Percentiles rank a stretch among this genome's conserved stretches.
phyloP scores from a whole-genome alignment of 1,140 invertebrate species.

The Apocrypta bakeri region DNA sequence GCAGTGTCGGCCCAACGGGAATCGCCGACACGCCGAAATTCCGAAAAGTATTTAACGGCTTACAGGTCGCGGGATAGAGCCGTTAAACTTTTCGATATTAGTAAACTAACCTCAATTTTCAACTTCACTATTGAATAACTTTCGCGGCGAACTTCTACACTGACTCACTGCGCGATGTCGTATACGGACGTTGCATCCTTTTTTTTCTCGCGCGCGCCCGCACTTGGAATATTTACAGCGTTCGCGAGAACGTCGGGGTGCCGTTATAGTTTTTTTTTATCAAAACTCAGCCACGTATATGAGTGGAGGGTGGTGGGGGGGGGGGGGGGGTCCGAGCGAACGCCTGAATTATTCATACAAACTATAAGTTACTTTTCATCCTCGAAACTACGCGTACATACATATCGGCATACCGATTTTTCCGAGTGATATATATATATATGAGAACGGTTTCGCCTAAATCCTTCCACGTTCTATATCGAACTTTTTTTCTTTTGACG shows the following conservation, averaged over 20 bases:
- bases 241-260: background rate
- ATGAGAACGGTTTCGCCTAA: background rate
- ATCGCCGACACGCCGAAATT: background rate
- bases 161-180: background rate
- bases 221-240: constrained; percentile 3
- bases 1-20: too few relatives aligned
- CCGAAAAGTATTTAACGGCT: constrained; percentile 5
- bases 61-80: background rate
- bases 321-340: background rate
- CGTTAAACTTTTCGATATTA: constrained; percentile 15
- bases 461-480: background rate
- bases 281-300: background rate
- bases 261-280: background rate
- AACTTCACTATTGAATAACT: constrained; percentile 21
- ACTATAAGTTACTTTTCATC: background rate
- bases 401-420: constrained; percentile 21
- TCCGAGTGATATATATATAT: background rate
- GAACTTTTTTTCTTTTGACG: background rate
- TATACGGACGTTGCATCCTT: background rate
- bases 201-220: background rate
- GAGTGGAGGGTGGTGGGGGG: background rate
- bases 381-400: background rate
- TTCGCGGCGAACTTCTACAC: background rate
- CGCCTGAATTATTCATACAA: constrained; percentile 15
- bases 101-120: constrained; percentile 17